Evolutionary conservation across 2,888 invertebrate genomes (phyloP).

Genomic region (Drosophila mercatorum): DNA sequence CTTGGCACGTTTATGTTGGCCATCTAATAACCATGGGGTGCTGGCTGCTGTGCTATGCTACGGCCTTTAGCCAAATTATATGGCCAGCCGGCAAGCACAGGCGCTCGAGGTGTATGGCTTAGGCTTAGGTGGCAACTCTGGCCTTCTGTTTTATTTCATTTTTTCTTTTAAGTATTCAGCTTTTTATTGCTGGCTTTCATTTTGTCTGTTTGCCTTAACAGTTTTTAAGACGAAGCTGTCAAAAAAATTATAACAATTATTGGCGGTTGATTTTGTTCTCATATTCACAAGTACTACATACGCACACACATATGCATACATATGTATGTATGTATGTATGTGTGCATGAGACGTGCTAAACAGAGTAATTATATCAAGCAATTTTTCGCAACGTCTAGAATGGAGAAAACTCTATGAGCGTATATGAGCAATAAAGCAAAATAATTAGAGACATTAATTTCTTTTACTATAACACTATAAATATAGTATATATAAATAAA

Average conservation of each 20-base stretch:
- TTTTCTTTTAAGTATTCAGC: background rate
- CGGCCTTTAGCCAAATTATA: slow-evolving; percentile 76
- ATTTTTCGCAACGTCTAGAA: background rate
- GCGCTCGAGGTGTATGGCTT: slow-evolving; percentile 34
- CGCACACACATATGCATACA: too few relatives aligned
- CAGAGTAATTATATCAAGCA: slow-evolving; percentile 5
- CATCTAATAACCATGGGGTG: slow-evolving; percentile 79
- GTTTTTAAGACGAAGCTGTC: slow-evolving; percentile 3
- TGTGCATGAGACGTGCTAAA: slow-evolving; percentile 2
- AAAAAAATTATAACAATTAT: slow-evolving; percentile 24
- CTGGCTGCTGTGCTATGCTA: slow-evolving; percentile 41
- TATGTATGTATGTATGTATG: background rate
- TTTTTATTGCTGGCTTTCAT: slow-evolving; percentile 22
- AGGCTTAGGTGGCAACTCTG: slow-evolving; percentile 32
- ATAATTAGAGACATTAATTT: background rate
- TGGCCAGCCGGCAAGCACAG: slow-evolving; percentile 44
- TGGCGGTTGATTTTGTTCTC: background rate
- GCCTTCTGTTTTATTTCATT: slow-evolving; percentile 20
- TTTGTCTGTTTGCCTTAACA: slow-evolving; percentile 14
- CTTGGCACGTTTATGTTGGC: slow-evolving; percentile 61
- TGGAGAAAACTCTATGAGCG: background rate
- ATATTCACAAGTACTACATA: background rate
- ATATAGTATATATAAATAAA: too few relatives aligned
- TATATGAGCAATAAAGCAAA: background rate
- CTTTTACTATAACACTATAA: too few relatives aligned